phyloP scores from a whole-genome alignment of 2,113 vertebrate genomes.

The Cinclus cinclus region DNA sequence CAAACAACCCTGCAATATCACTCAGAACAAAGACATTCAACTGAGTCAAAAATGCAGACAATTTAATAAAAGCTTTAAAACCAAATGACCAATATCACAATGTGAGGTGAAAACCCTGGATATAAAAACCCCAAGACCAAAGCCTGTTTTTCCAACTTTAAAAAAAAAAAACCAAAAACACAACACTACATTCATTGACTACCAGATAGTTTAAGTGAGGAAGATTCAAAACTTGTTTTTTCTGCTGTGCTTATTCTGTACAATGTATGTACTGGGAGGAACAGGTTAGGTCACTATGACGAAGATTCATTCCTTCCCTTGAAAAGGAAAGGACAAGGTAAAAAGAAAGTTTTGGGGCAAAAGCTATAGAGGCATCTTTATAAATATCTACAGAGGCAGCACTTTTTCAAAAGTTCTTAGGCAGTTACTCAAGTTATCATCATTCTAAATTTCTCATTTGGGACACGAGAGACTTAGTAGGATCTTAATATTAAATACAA shows the following conservation, averaged over 20 bases:
- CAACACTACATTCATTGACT: neutral
- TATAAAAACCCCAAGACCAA: fast-evolving
- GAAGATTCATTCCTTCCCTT: neutral
- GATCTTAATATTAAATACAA: neutral
- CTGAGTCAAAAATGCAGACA: neutral
- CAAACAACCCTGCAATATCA: neutral
- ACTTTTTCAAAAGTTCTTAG: neutral
- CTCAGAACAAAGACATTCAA: neutral
- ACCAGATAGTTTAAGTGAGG: neutral
- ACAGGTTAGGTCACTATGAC: neutral
- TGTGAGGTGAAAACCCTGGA: neutral
- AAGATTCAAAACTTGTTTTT: neutral
- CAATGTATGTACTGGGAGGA: neutral
- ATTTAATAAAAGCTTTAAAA: neutral
- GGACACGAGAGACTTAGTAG: neutral
- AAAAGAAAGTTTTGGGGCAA: fast-evolving
- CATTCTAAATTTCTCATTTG: neutral
- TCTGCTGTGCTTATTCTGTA: neutral
- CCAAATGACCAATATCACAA: neutral
- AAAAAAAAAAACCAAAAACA: neutral
- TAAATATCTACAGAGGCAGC: neutral
- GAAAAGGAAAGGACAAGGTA: neutral
- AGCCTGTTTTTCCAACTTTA: neutral
- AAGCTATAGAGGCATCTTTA: neutral
- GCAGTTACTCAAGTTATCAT: neutral